These are phyloP conservation scores for Zygothrica quintamaculata DNA, from an alignment of 2,888 invertebrate species.

Conservation along the genomic window DNA sequence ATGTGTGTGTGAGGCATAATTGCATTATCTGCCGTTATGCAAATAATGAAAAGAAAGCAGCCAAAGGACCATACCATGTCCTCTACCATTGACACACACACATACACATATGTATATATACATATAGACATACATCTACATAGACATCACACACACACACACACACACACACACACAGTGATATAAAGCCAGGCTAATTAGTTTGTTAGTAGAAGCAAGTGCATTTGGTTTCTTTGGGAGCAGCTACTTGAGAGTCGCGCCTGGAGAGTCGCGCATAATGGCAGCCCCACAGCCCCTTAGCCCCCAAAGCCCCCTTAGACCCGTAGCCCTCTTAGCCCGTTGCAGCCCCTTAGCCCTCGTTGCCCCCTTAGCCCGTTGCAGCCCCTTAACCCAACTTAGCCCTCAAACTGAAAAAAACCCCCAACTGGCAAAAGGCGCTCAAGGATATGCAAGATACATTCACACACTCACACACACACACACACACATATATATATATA, in stretches of 20 bases:
- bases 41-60: constrained; percentile 74
- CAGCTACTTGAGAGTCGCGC: constrained; percentile 49
- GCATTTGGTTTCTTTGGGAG: constrained; percentile 59
- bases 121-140: no score
- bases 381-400: constrained; percentile 5
- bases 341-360: constrained; percentile 39
- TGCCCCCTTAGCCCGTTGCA: constrained; percentile 25
- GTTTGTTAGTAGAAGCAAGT: constrained; percentile 67
- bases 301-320: background rate
- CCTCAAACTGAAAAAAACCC: background rate
- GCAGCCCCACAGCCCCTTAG: constrained; percentile 25
- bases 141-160: constrained; percentile 15
- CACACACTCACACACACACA: constrained; percentile 26
- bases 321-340: no score
- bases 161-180: constrained; percentile 14
- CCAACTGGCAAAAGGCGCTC: constrained; percentile 74
- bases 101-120: constrained; percentile 13
- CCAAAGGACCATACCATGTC: constrained; percentile 49
- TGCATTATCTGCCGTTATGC: constrained; percentile 74
- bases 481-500: constrained; percentile 29
- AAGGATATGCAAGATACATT: constrained; percentile 66
- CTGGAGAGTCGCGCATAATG: constrained; percentile 70
- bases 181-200: constrained; percentile 64
- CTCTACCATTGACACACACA: constrained; percentile 18
- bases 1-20: constrained; percentile 64